phyloP scores from a whole-genome alignment of 1,140 invertebrate genomes.

The Acyrthosiphon pisum region DNA sequence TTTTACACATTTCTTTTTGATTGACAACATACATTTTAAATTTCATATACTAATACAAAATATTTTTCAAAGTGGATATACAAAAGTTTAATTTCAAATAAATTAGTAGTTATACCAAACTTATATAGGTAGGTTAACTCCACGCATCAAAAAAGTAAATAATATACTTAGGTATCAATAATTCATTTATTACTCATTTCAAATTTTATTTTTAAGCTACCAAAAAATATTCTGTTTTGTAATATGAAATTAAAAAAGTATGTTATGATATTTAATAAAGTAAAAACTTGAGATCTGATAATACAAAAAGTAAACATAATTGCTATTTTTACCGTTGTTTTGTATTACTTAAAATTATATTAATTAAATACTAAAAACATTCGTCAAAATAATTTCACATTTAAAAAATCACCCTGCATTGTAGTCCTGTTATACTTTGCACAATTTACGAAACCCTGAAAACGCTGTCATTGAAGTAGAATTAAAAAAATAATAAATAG shows the following conservation, averaged over 20 bases:
- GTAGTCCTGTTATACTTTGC: not conserved
- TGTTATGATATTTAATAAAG: no score
- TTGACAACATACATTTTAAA: not conserved
- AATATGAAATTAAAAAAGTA: not conserved
- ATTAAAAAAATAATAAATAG: not conserved
- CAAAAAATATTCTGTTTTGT: not conserved
- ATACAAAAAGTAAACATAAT: not conserved
- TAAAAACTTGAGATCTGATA: not conserved
- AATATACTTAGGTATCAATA: not conserved
- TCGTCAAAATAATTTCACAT: not conserved
- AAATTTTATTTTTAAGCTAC: not conserved
- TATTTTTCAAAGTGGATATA: not conserved
- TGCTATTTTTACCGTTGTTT: not conserved
- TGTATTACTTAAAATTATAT: not conserved
- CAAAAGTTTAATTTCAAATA: not conserved
- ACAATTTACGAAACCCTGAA: not conserved
- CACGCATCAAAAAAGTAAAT: not conserved
- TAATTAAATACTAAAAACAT: no score
- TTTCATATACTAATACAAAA: no score
- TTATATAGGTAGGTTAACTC: not conserved
- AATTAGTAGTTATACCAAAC: no score
- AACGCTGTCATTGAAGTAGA: not conserved
- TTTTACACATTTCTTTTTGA: not conserved
- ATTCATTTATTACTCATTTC: not conserved
- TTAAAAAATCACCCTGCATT: not conserved